Evolutionary conservation across 2,797 vertebrate genomes (phyloP).

Genomic region (Ctenopoma multispine): DNA sequence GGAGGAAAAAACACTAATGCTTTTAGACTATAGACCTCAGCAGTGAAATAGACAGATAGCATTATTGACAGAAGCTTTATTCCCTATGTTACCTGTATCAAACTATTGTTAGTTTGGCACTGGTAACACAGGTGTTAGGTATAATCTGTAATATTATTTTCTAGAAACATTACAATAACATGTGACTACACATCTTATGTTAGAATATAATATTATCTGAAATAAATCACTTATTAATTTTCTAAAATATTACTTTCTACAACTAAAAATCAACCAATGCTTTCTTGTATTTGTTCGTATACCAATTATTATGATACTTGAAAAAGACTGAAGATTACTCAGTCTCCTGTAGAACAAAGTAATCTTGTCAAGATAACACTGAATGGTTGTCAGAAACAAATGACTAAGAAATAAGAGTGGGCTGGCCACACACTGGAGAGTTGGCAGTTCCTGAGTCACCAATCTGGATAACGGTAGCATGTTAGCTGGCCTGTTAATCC

Average conservation of each 20-base stretch:
- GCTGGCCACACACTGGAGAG: not conserved
- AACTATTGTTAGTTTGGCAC: not conserved
- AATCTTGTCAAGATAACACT: not conserved
- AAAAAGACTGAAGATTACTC: not conserved
- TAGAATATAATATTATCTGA: not conserved
- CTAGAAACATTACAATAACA: not conserved
- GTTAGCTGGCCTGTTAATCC: slow-evolving; percentile 54
- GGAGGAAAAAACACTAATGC: not conserved
- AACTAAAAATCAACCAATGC: not conserved
- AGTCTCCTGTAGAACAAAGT: not conserved
- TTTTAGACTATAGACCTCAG: not conserved
- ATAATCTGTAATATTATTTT: not conserved
- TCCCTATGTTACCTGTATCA: not conserved
- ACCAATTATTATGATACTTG: not conserved
- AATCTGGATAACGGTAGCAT: slow-evolving; percentile 37
- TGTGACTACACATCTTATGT: not conserved
- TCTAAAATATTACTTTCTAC: not conserved
- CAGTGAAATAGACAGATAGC: not conserved
- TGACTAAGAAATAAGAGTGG: not conserved
- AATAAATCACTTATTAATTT: not conserved
- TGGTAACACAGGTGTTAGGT: not conserved
- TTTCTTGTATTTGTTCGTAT: not conserved
- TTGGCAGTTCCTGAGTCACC: slow-evolving; percentile 27
- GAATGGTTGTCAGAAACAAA: slow-evolving; percentile 2
- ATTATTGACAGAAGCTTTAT: slow-evolving; percentile 6